Evolutionary conservation across 2,797 vertebrate species (phyloP), one percentile per base, ranked within the genome.

Genomic region (Girardinus metallicus): DNA sequence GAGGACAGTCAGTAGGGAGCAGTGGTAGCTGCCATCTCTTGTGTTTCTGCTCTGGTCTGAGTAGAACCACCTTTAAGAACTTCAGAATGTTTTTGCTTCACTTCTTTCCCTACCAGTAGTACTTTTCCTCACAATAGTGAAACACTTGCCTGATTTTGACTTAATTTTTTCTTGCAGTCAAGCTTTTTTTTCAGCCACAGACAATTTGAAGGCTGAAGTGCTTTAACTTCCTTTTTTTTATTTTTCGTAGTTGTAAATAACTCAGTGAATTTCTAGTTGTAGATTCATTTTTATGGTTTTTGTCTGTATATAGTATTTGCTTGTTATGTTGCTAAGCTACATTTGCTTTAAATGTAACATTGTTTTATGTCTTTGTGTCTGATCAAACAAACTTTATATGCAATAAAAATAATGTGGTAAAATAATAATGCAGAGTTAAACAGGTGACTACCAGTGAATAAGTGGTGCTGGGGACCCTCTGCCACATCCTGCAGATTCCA

Each of bases 11-110:
- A 29, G 34, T 34, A 62, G 49, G 23, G 70, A 46, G 39, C 71
- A 57, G 43, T 13, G 21, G 55, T 41, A 15, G 44, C 51, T 78
- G 57, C 41, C 23, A 49, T 29, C 31, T 15, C 76, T 4, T 15
- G 29, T 62, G 57, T 62, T 62, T 3, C 36, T 70, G 39, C 26
- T 44, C 39, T 7, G 53, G n/a, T 9, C 46, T 47, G 11, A 34
- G 75, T 51, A 70, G 49, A 60, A 44, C 55, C 46, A 73, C 39
- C 46, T 82, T 73, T 77, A 75, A 66, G 47, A 23, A 49, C 31
- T 21, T 16, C 62, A 31, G 10, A 39, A 66, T 66, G 34, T 6
- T 8, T 23, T 39, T 36, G 64, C 23, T 66, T 18, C 62, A 39
- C 7, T 11, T 21, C 34, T 64, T 66, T 21, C 39, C 62, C 34